Evolutionary conservation across 2,113 vertebrate genomes (phyloP), one percentile per base, ranked within the genome.

Genomic region (Tyto alba): DNA sequence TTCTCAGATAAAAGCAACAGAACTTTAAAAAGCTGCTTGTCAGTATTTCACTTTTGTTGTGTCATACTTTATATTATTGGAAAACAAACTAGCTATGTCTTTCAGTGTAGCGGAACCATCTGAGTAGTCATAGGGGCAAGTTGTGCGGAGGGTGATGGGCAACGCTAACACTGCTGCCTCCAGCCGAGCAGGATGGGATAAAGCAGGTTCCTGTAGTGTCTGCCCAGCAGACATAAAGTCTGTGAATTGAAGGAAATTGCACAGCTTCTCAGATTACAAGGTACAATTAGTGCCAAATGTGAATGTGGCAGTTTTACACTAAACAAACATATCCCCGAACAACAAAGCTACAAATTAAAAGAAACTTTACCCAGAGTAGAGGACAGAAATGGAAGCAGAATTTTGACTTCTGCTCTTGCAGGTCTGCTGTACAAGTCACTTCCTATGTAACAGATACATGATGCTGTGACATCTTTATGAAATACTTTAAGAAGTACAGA

Each of bases 91-190:
- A 36, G 16, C 43, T 36, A 1, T 13, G 10, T 75, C 27, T 87
- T 40, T 19, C 41, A 25, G 27, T 13, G 18, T 14, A 59, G 63
- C 80, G 73, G 81, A 89, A 85, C 18, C 27, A 56, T 27, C 29
- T 2, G 14, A 38, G 38, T 17, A 36, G 38, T 52, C 9, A 16
- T 0, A 43, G 45, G 36, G 34, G 11, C 5, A 1, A 1, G 25
- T 25, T 41, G 64, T 60, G n/a, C 32, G 68, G 47, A 34, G 52
- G 23, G 59, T 34, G 52, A 56, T 7, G 6, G 32, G 53, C 53
- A 52, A 6, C n/a, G 87, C 89, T 41, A 50, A 48, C 9, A 1
- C 14, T 68, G 45, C 52, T 50, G n/a, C 34, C 52, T 82, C 30
- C 9, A 13, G 45, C 85, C 74, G 62, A 81, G 66, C 36, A 52